Base-by-base conservation (phyloP, 2,888 invertebrate species). In the Megamerina dolium region DNA sequence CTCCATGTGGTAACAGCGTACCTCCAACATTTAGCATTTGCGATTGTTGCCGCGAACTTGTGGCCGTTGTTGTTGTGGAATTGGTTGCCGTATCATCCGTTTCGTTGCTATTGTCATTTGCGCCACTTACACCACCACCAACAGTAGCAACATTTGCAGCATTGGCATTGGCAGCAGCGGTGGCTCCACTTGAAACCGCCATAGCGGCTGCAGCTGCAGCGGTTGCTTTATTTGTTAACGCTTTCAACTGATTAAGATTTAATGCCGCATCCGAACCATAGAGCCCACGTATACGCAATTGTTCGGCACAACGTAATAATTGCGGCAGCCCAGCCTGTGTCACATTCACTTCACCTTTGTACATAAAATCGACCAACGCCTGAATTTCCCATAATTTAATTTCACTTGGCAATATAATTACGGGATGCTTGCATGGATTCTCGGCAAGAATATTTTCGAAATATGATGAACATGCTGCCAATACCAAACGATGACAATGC, bases 351-450 rank as follows among this genome's bases (percentile, higher is more conserved):
- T 90, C 89, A 0, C 89, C 90, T 62, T 87, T 87, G 69, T 90
- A 90, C 89, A 90, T 90, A 64, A 89, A 90, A 70, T 88, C 88
- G 26, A 90, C 87, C 33, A 90, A 72, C 0, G 87, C 87, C 60
- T 89, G 87, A 71, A 90, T 84, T 60, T 89, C 88, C 73, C 85
- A 85, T 63, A 87, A 82, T 62, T 81, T 82, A 76, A 89, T 85
- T 60, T 89, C 89, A 58, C 85, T 81, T 77, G 89, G 86, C 48
- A 88, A 77, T 45, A 90, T 82, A 14, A 72, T 81, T 23, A 89
- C 87, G 10, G 88, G 87, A 68, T 90, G 88, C 59, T 86, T 85
- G 72, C 88, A 88, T 0, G 88, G 87, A 73, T 88, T 88, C 68
- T 87, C 85, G 10, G 86, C 78, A 26, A 89, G 72, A 38, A 89